Evolutionary conservation across 2,888 invertebrate species (phyloP).

Genomic region (Gandaritis pyraliata): DNA sequence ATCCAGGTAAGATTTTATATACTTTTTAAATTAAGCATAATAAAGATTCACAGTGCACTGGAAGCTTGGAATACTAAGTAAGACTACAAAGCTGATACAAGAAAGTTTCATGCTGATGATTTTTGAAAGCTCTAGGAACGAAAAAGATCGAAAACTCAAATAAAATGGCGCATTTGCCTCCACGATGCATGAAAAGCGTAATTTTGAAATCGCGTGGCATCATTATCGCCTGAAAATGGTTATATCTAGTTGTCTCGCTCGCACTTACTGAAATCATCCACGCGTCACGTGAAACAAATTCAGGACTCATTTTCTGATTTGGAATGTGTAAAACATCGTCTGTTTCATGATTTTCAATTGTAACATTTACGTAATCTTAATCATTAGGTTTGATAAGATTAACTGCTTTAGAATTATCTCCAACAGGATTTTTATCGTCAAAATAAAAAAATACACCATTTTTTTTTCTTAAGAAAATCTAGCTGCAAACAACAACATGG

Average conservation of each 20-base stretch:
- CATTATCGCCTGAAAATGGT: conserved; percentile 54
- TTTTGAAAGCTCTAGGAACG: background rate
- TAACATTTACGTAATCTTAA: background rate
- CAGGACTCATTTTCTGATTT: conserved; percentile 30
- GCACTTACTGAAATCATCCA: conserved; percentile 53
- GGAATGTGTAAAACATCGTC: conserved; percentile 1
- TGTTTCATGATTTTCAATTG: background rate
- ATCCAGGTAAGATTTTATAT: conserved; percentile 29
- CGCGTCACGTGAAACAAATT: conserved; percentile 46
- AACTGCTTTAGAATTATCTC: conserved; percentile 4
- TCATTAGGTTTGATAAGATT: background rate
- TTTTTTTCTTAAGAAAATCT: conserved; percentile 29
- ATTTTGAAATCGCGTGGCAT: conserved; percentile 39
- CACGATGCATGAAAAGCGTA: conserved; percentile 32
- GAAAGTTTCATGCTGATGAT: background rate
- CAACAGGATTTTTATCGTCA: conserved; percentile 6
- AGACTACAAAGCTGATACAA: too few species aligned
- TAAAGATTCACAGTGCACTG: too few species aligned
- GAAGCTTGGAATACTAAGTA: too few species aligned
- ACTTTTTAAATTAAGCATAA: too few species aligned
- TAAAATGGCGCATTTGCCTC: conserved; percentile 24
- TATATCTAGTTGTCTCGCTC: conserved; percentile 65
- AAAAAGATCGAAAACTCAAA: conserved; percentile 1
- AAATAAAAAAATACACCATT: conserved; percentile 17
- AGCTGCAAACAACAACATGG: conserved; percentile 31